A percentile compares a stretch with the other conserved stretches of the same genome.
Conservation (phyloP, 2,888 invertebrate genomes). For the Kryphioiulus occultus region DNA sequence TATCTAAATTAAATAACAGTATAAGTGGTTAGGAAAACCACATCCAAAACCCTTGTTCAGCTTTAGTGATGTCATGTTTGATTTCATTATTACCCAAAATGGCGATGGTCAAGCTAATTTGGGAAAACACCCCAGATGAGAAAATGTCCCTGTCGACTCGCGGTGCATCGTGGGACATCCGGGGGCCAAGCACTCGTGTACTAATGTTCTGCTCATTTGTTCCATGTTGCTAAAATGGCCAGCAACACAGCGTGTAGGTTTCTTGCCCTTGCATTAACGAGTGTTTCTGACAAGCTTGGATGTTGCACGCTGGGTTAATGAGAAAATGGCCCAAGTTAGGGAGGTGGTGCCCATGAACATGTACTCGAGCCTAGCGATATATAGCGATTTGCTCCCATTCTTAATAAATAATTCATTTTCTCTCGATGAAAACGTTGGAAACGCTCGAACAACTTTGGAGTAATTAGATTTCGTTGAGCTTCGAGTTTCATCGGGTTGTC, state of each 20-base stretch:
- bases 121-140: too few relatives aligned
- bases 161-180: neutral
- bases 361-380: neutral
- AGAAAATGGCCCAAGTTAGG: neutral
- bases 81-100: too few relatives aligned
- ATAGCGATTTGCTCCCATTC: neutral
- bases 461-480: neutral
- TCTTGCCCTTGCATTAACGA: neutral
- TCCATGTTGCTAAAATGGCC: neutral
- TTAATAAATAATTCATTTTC: constrained; percentile 23
- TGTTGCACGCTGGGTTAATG: neutral
- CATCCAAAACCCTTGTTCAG: too few relatives aligned
- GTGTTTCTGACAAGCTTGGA: constrained; percentile 11
- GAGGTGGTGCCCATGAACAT: neutral
- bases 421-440: constrained; percentile 2
- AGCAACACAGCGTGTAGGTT: neutral
- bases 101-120: too few relatives aligned
- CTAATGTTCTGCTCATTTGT: constrained; percentile 3
- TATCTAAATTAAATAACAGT: too few relatives aligned
- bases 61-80: too few relatives aligned
- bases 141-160: neutral
- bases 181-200: constrained; percentile 2
- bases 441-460: constrained; percentile 17
- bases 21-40: too few relatives aligned
- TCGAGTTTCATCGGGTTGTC: neutral